Evolutionary conservation across 2,888 invertebrate genomes (phyloP), one percentile per base, ranked within the genome.

Genomic region (Schizaphis graminum): DNA sequence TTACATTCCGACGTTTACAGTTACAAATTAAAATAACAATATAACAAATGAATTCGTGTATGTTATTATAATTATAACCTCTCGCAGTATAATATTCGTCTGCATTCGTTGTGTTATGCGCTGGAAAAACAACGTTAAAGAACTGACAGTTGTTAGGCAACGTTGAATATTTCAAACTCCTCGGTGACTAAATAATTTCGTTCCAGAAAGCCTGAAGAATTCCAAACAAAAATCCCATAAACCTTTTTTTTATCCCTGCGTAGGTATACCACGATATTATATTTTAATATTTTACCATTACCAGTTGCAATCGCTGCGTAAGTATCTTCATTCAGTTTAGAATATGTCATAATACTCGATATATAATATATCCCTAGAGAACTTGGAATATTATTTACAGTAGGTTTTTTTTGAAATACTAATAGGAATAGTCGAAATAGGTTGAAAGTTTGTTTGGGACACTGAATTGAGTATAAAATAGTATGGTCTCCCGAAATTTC

Each of bases 151-250:
- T 77, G 35, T 77, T 35, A 8, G 35, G 35, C 77, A 21, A 77
- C 77, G 77, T 77, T 77, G 77, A 77, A 77, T 77, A 77, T 35
- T 77, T 41, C 21, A 77, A n/a, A 77, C 77, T 35, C 67, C 77
- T 77, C 35, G 77, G 77, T 21, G 77, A 77, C 21, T 35, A 77
- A 77, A 77, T 77, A 77, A 77, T 77, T 77, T 21, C 77, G 77
- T 21, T 35, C 35, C 35, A 35, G 67, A 67, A n/a, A 35, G 77
- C n/a, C 21, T 21, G 35, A 77, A 77, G 3, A 77, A 35, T 77
- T 24, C 77, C 35, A 35, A 77, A 77, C 35, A 35, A 77, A 35
- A 77, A 77, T 77, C 21, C 77, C 77, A 8, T 21, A 1, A 21
- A 35, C 77, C 35, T 77, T 77, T 67, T 67, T 77, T 67, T 77